Evolutionary conservation across 2,113 vertebrate species (phyloP).

Genomic region (Maccullochella peelii): DNA sequence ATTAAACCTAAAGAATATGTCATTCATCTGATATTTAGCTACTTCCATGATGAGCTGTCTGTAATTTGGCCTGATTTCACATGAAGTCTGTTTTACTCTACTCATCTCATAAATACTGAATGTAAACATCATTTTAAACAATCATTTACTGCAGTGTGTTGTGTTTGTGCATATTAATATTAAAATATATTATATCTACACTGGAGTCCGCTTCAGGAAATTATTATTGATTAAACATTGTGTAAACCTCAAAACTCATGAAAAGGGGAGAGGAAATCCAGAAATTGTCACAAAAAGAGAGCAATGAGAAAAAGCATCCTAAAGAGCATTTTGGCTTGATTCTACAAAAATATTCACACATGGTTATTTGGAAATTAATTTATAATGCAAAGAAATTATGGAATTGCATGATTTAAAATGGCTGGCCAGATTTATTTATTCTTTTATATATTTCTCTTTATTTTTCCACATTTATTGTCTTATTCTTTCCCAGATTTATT

Average conservation of each 20-base stretch:
- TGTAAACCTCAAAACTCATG: neutral
- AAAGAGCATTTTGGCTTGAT: too few relatives aligned
- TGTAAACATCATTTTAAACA: neutral
- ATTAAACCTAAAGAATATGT: neutral
- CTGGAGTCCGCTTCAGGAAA: neutral
- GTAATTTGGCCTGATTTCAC: neutral
- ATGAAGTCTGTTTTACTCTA: neutral
- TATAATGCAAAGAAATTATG: too few relatives aligned
- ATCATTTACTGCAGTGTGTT: neutral
- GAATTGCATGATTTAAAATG: too few relatives aligned
- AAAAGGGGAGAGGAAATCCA: neutral
- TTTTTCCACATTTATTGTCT: too few relatives aligned
- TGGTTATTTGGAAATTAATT: too few relatives aligned
- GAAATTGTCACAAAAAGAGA: neutral
- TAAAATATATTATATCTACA: neutral
- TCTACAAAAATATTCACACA: too few relatives aligned
- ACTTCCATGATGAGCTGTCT: neutral
- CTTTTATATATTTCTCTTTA: too few relatives aligned
- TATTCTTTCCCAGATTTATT: too few relatives aligned
- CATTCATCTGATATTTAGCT: neutral
- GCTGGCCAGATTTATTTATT: too few relatives aligned
- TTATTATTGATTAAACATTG: neutral
- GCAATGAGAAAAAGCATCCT: too few relatives aligned
- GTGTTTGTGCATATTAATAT: constrained; percentile 4
- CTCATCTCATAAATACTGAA: neutral